phyloP scores from a whole-genome alignment of 2,888 invertebrate genomes.

The Lissocephala sabroskyi region DNA sequence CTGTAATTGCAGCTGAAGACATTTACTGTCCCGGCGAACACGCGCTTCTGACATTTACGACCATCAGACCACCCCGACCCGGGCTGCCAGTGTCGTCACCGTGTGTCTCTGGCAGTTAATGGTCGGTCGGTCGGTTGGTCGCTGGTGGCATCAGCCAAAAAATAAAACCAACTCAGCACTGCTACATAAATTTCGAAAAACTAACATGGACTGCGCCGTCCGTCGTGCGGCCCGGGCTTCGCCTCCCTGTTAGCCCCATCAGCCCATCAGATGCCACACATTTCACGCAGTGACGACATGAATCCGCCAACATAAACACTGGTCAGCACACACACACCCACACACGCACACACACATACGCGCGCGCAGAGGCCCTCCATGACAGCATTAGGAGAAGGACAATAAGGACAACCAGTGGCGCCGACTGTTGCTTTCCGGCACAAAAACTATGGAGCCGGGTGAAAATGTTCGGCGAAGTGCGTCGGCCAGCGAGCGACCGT shows the following conservation, averaged over 20 bases:
- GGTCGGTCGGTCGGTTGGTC: slow-evolving; percentile 48
- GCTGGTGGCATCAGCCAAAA: too few relatives aligned
- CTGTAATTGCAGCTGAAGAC: slow-evolving; percentile 68
- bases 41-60: slow-evolving; percentile 66
- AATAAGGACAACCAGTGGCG: slow-evolving; percentile 2
- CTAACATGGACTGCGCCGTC: slow-evolving; percentile 28
- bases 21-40: slow-evolving; percentile 54
- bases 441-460: slow-evolving; percentile 13
- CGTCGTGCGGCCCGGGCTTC: too few relatives aligned
- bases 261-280: slow-evolving; percentile 60
- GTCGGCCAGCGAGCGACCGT: slow-evolving; percentile 36
- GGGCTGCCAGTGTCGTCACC: slow-evolving; percentile 18
- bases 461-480: slow-evolving; percentile 45
- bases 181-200: slow-evolving; percentile 66
- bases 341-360: slow-evolving; percentile 18
- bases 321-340: slow-evolving; percentile 24
- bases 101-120: slow-evolving; percentile 37
- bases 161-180: slow-evolving; percentile 59
- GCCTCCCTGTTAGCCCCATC: too few relatives aligned
- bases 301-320: slow-evolving; percentile 64
- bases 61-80: slow-evolving; percentile 52
- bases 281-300: slow-evolving; percentile 65
- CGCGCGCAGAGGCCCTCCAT: slow-evolving; percentile 13
- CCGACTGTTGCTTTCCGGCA: not conserved
- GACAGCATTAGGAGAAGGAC: slow-evolving; percentile 33